Conservation (phyloP, 2,888 invertebrate species). For the Phengaris arion region DNA sequence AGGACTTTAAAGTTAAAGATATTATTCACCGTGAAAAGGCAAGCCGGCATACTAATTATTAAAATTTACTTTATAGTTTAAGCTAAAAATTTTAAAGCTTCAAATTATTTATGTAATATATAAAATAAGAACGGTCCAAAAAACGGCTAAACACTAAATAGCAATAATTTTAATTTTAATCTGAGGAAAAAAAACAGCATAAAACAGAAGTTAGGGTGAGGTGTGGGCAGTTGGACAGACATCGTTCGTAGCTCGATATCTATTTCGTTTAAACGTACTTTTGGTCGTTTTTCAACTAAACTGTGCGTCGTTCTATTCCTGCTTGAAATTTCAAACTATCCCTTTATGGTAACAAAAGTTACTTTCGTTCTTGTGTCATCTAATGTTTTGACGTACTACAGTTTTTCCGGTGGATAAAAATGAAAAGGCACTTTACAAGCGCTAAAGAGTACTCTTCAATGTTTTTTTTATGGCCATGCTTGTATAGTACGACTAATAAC, state of each 20-base stretch:
- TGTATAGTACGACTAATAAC: no score
- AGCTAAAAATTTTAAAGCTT: no score
- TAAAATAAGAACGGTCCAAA: no score
- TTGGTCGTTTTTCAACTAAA: not conserved
- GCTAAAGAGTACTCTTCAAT: no score
- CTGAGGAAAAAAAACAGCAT: no score
- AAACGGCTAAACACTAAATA: no score
- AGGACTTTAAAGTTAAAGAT: not conserved
- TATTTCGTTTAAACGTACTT: constrained; percentile 1
- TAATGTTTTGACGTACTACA: not conserved
- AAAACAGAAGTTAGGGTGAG: no score
- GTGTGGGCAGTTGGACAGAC: not conserved
- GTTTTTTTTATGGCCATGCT: no score
- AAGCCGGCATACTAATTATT: not conserved
- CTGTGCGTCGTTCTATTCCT: not conserved
- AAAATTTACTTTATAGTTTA: not conserved
- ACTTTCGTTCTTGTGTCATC: not conserved
- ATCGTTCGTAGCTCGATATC: not conserved
- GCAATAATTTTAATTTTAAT: no score
- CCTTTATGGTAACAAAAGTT: not conserved
- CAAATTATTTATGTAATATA: no score
- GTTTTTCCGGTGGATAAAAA: no score
- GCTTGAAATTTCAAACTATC: not conserved
- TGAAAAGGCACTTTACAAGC: no score
- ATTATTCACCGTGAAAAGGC: not conserved